Base-by-base conservation (phyloP, 2,113 vertebrate genomes). In the Perca schrenkii region DNA sequence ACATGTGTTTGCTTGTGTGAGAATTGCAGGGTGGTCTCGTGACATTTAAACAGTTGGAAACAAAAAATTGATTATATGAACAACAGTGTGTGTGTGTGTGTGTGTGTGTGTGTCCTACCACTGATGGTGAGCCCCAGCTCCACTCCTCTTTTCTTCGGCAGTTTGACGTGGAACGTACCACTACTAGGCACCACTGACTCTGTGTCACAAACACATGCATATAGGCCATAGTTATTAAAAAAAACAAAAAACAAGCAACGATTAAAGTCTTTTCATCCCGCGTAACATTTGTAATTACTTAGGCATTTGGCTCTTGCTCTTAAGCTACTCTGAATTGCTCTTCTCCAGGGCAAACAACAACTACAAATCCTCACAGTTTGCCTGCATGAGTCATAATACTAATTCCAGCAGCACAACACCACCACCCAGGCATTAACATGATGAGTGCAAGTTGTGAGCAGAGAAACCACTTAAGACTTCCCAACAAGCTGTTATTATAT, bases 101-200 rank as follows among this genome's bases (percentile, higher is more conserved):
- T 81, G 63, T 69, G 70, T 63, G 52, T 53, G 77, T 63, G 65
- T 65, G 49, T 57, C 84, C n/a, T 90, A 93, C 92, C 87, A 68
- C 98, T 98, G 91, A 99, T 99, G 78, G 97, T 99, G 92, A 99
- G 97, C 36, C 98, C 98, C 87, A 99, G 96, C 88, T 99, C 98
- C 82, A 99, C 97, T 11, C 98, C 98, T 71, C 97, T 96, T 90
- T 97, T 98, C 96, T 98, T 99, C 56, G 98, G 98, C 79, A 99
- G 95, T 93, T 99, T 99, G 84, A 99, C 97, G 0, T 99, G 98
- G 92, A 99, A 99, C 2, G 98, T 99, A 15, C 98, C 98, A 1
- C 98, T 99, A 89, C 98, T 99, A 4, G 98, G 98, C 83, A 99
- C 96, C 80, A 99, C 97, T 0, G 98, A 99, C 92, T 99, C 98